These are phyloP conservation scores for Ctenoplectra terminalis DNA, from an alignment of 1,140 invertebrate genomes.

Conservation along the genomic window DNA sequence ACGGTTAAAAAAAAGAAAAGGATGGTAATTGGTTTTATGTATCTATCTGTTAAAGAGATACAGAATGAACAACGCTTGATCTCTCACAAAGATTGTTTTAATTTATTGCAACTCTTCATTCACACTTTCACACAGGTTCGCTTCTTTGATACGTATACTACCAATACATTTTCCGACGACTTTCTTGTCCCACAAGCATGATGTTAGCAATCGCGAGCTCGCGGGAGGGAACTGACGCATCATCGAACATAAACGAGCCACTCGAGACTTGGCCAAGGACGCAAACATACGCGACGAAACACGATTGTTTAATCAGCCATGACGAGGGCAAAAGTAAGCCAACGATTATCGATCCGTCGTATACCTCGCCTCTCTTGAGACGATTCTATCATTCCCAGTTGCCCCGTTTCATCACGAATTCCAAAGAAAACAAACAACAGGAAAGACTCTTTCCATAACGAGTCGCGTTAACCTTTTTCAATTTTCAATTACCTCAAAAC, in stretches of 20 bases:
- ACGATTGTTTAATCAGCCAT: slow-evolving; percentile 55
- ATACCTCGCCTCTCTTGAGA: slow-evolving; percentile 21
- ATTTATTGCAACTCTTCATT: background rate
- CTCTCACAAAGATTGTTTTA: background rate
- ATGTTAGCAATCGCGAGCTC: background rate
- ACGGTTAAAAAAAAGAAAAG: background rate
- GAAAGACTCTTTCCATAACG: background rate
- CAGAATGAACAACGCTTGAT: background rate
- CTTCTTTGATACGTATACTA: background rate
- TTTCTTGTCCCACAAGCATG: background rate
- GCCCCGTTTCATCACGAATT: background rate
- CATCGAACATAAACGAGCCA: slow-evolving; percentile 26
- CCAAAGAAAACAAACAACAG: background rate
- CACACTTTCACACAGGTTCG: background rate
- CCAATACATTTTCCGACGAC: background rate
- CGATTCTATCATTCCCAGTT: slow-evolving; percentile 19
- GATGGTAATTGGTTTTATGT: background rate
- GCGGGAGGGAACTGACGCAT: background rate
- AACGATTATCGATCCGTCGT: slow-evolving; percentile 37
- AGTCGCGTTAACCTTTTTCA: background rate
- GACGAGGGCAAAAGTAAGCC: slow-evolving; percentile 51
- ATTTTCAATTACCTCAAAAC: background rate
- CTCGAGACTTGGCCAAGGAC: slow-evolving; percentile 18
- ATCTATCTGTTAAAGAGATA: background rate
- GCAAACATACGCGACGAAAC: slow-evolving; percentile 24